Percentiles rank a stretch among this genome's conserved stretches.
phyloP scores from a whole-genome alignment of 1,140 invertebrate species.

The Odontomachus brunneus region DNA sequence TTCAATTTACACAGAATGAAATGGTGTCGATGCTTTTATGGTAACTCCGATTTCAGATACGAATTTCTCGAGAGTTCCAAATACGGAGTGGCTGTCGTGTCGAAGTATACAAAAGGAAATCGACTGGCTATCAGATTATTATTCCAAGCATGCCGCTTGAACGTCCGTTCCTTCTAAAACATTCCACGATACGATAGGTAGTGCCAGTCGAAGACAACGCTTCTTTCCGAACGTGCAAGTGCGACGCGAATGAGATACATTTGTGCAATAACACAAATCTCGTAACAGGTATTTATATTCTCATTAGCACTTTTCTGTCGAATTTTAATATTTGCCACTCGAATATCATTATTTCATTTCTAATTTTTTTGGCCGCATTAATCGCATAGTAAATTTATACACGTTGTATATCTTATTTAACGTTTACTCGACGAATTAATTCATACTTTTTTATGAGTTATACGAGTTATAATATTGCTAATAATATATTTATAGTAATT shows the following conservation, averaged over 20 bases:
- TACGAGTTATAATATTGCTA: neutral
- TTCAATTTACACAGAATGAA: conserved; percentile 46
- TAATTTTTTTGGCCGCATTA: neutral
- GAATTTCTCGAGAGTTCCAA: conserved; percentile 64
- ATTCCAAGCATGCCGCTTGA: conserved; percentile 82
- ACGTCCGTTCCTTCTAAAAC: conserved; percentile 83
- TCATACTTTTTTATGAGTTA: neutral
- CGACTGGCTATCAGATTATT: conserved; percentile 76
- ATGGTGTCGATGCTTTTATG: conserved; percentile 59
- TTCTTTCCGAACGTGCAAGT: conserved; percentile 80
- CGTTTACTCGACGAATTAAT: neutral
- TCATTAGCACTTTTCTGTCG: neutral
- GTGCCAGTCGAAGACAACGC: conserved; percentile 79
- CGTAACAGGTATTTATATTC: conserved; percentile 10
- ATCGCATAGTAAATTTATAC: neutral
- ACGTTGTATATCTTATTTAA: neutral
- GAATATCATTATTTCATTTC: neutral
- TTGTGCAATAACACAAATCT: conserved; percentile 52
- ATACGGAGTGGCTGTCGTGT: conserved; percentile 55
- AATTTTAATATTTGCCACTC: neutral
- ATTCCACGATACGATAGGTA: conserved; percentile 81
- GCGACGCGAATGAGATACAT: conserved; percentile 54
- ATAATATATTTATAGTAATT: neutral
- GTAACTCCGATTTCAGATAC: conserved; percentile 63
- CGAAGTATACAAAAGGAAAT: conserved; percentile 80